Evolutionary conservation across 2,113 vertebrate genomes (phyloP), one percentile per base, ranked within the genome.

Genomic region (Zootoca vivipara): DNA sequence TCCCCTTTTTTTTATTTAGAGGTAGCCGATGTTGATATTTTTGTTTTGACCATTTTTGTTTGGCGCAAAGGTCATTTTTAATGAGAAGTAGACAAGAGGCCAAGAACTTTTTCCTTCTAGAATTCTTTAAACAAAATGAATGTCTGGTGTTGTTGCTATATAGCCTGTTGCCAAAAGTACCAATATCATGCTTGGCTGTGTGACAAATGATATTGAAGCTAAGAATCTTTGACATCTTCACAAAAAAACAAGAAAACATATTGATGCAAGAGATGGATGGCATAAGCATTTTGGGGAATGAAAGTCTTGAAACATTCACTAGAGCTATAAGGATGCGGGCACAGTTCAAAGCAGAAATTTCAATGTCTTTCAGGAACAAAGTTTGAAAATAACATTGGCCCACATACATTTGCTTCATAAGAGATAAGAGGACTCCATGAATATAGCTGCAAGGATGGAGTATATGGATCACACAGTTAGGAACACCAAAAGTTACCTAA

Each of bases 121-220:
- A 80, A n/a, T 26, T 67, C 0, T 22, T 6, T 89, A 70, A 91
- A 78, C 83, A 89, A 93, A 90, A 94, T 85, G 91, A 88, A 75
- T 69, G 20, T 67, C 1, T 87, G 86, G 13, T 92, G 62, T 89
- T 81, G 42, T 65, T 40, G 52, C 40, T 79, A 86, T 79, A 86
- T 1, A 56, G 5, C 9, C 46, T 87, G 73, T 83, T 65, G 91
- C 65, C 6, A 92, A 93, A 90, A 56, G 22, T 62, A 89, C 10
- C 83, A 90, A 90, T 91, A 82, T 74, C 52, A 83, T 56, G 64
- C 64, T 88, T 93, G 82, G 70, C 38, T 70, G 79, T n/a, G 74
- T 89, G 82, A 88, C 88, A 93, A 91, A 93, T 90, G 7, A 85
- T 90, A 38, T 75, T 87, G 88, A 86, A 62, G 35, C 46, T 92